Evolutionary conservation across 2,888 invertebrate genomes (phyloP).

Genomic region (Hoplodrina blanda): DNA sequence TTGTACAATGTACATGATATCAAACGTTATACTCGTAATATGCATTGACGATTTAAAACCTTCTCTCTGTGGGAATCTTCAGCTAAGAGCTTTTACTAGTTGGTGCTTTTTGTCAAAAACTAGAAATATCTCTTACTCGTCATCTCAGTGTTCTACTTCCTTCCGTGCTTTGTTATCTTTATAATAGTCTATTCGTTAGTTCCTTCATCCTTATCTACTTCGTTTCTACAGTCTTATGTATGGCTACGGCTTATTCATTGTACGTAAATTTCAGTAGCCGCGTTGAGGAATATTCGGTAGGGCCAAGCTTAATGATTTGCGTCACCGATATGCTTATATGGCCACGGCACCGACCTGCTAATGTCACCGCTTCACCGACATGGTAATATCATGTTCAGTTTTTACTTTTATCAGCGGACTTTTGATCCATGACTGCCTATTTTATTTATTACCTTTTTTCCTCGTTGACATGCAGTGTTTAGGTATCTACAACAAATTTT

Average conservation of each 20-base stretch:
- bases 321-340: no score
- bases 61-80: conserved; percentile 14
- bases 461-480: no score
- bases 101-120: background rate
- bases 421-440: no score
- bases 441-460: no score
- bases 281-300: no score
- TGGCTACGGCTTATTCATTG: background rate
- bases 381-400: no score
- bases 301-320: no score
- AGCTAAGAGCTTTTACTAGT: background rate
- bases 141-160: background rate
- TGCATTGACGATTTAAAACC: background rate
- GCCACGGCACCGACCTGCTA: no score
- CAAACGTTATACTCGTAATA: conserved; percentile 6
- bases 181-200: no score
- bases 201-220: background rate
- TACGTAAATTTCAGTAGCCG: background rate
- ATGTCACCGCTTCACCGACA: no score
- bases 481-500: background rate
- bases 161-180: background rate
- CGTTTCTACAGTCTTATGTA: background rate
- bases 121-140: background rate
- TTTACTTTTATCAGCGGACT: no score
- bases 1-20: background rate